Base-by-base conservation (phyloP, 2,888 invertebrate genomes). In the Hirtodrosophila trivittata region DNA sequence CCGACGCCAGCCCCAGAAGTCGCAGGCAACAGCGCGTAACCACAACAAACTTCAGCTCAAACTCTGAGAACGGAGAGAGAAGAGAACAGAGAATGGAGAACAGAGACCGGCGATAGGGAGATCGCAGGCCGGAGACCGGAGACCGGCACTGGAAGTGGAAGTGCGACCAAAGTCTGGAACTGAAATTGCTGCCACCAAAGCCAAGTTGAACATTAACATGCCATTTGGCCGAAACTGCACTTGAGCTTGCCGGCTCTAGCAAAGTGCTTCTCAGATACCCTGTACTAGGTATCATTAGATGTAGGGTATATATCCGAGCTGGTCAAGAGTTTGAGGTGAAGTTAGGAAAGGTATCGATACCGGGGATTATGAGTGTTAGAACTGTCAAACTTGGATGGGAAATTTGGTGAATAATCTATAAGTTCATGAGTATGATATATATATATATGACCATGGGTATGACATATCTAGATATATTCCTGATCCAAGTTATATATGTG, bases 21-120 rank as follows among this genome's bases (percentile, higher is more conserved):
- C 54, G 50, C 37, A 66, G 33, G 30, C 80, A 86, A 38, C 86
- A 52, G 72, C 50, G 86, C 80, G 80, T 78, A 82, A 87, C 88
- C 73, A 67, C 73, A 76, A 70, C 46, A 50, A 66, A 66, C 56
- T 58, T 38, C 18, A 47, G 32, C 33, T 64, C 39, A 12, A 46
- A 50, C 51, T 58, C 25, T 43, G 18, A 43, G 18, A 21, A 21
- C 3, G 18, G 5, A 21, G 5, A 21, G 5, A 21, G 18, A 21
- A 21, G 2, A n/a, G 8, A 30, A 30, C 9, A 30, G 5, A 21
- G 18, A 21, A 21, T 21, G 18, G 5, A 21, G 18, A 21, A 21
- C 18, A 21, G 2, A 21, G 5, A 21, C 18, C 18, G 18, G 18
- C 5, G 18, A 3, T 21, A 21, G 18, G n/a, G 5, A 21, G 18